Base-by-base conservation (phyloP, 2,888 invertebrate genomes). In the Pheosia tremula region DNA sequence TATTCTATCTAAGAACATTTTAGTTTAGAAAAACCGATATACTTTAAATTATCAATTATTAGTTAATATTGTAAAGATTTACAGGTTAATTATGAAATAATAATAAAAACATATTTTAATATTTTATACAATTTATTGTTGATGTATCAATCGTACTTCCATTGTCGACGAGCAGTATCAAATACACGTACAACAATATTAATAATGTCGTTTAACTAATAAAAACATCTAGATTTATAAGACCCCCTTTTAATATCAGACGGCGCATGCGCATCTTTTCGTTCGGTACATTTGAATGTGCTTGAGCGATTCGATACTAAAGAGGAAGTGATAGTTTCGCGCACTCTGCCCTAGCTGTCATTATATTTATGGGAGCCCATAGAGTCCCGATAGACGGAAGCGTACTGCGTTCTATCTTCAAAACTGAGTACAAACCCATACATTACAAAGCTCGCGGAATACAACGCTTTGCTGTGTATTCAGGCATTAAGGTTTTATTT, bases 91-190 rank as follows among this genome's bases (percentile, higher is more conserved):
- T 55, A 39, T 69, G 66, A 68, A 79, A 74, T 74, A 75, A 74
- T 74, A 75, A 79, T 75, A 75, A 24, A 24, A 24, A 79, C 75
- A 80, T 68, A 75, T 71, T 78, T 79, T 78, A 77, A 75, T 81
- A 78, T 81, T 79, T 82, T 81, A 76, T 82, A 82, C 76, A 82
- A 81, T 82, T 79, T 82, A 79, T 78, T 79, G 74, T 71, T 77
- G 24, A 71, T 39, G 55, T 24, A 52, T 24, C 69, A 70, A 72
- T 64, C 69, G 72, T 69, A 69, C 71, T 76, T 77, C 68, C 68
- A 76, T 66, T 67, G 62, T 68, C 70, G 72, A 74, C 65, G 64
- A 63, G 58, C 68, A 67, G 64, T 63, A 69, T 60, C 64, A 49
- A 56, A 68, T 66, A 63, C 61, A 64, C 66, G 60, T 52, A 57